Evolutionary conservation across 2,113 vertebrate genomes (phyloP), one percentile per base, ranked within the genome.

Genomic region (Varanus komodoensis): DNA sequence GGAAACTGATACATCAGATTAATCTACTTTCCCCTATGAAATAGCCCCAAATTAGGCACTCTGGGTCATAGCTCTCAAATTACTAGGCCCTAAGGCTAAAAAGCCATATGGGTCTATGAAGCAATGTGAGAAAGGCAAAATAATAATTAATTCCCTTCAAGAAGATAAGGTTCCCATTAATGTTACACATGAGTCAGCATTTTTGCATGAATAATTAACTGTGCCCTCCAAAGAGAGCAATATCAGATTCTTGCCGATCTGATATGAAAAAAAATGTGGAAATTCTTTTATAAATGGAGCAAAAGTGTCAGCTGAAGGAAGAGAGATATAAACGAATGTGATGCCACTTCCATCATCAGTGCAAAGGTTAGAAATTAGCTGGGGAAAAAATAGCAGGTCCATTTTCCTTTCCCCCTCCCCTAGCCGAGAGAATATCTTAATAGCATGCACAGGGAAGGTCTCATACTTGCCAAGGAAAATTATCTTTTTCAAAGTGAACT

Each of bases 401-500:
- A 17, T 54, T 19, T 32, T 3, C 34, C 44, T 3, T 21, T 6
- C 12, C 23, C 34, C 8, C 2, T 9, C 17, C 32, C 38, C 52
- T 52, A 91, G 68, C 52, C 87, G 44, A 89, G 14, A 95, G 8
- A 92, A 83, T 3, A 83, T 57, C 92, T 89, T 79, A 50, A 69
- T 38, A 90, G 12, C 80, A 93, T 3, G 27, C 84, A 89, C 5
- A 77, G 27, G 38, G 71, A n/a, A 94, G 71, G 23, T 1, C 89
- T 75, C 54, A 89, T 9, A 84, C 77, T 75, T 89, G 6, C 89
- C 91, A 92, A 81, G 87, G 2, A 32, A 93, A 89, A 95, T 0
- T 81, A 68, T 91, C 29, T 95, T 95, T 79, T 88, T 84, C 52
- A 91, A 38, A 77, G 29, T 38, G 82, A 93, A 73, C 88, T 94